Conservation (phyloP, 1,140 invertebrate species). For the Colletes gigas region DNA sequence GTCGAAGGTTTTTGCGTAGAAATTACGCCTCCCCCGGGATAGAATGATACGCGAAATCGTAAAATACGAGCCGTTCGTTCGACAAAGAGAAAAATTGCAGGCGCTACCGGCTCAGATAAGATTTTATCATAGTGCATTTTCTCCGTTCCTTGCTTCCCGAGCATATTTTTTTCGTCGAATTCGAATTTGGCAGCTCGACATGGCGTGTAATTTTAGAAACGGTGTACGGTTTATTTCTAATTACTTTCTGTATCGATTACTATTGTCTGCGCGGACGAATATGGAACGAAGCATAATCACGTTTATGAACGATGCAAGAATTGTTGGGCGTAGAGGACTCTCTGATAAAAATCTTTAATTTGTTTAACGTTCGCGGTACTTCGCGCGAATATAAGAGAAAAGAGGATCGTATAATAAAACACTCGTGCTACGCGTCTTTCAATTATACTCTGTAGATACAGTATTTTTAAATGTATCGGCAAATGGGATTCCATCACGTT, state of each 20-base stretch:
- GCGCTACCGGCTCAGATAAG: neutral
- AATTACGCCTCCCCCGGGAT: neutral
- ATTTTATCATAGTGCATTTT: constrained; percentile 3
- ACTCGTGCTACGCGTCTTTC: too few relatives aligned
- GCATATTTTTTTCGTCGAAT: neutral
- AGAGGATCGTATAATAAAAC: too few relatives aligned
- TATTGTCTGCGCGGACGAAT: neutral
- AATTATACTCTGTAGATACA: too few relatives aligned
- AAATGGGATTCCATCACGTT: neutral
- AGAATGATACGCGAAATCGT: neutral
- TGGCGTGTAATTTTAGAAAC: neutral
- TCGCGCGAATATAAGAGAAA: too few relatives aligned
- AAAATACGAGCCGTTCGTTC: constrained; percentile 4
- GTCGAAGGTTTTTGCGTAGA: neutral
- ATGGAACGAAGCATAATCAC: too few relatives aligned
- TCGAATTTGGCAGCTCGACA: neutral
- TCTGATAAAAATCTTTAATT: too few relatives aligned
- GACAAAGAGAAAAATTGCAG: neutral
- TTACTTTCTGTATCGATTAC: neutral
- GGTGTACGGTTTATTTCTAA: neutral
- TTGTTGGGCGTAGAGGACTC: too few relatives aligned
- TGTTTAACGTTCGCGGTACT: too few relatives aligned
- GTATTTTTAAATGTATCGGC: neutral
- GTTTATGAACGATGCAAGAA: too few relatives aligned
- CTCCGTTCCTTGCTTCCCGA: neutral